Evolutionary conservation across 2,888 invertebrate genomes (phyloP).

Genomic region (Archips crataeganus): DNA sequence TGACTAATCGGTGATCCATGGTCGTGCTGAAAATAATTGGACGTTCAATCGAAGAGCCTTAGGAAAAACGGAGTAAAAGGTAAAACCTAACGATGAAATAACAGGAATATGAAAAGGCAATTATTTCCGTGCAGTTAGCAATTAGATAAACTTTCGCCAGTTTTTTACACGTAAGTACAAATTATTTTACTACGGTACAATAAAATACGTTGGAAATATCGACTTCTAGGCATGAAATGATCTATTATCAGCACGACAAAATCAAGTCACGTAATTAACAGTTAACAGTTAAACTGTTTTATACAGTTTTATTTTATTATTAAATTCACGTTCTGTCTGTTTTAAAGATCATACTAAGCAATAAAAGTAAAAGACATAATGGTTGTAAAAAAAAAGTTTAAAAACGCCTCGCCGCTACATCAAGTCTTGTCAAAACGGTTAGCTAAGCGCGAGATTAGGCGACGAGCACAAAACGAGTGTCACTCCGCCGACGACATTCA

Average conservation of each 20-base stretch:
- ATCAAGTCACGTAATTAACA: not conserved
- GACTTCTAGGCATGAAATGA: no score
- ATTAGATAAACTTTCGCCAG: no score
- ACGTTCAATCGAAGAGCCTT: not conserved
- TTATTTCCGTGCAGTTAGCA: no score
- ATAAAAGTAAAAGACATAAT: slow-evolving; percentile 20
- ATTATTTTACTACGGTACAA: no score
- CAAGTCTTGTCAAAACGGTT: slow-evolving; percentile 84
- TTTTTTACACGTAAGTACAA: no score
- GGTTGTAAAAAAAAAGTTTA: slow-evolving; percentile 43
- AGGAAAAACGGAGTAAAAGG: not conserved
- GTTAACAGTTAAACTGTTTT: no score
- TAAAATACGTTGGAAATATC: not conserved
- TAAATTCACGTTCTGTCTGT: not conserved
- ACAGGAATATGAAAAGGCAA: no score
- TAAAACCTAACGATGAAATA: not conserved
- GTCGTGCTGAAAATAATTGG: not conserved
- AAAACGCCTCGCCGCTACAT: slow-evolving; percentile 68
- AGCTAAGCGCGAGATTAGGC: slow-evolving; percentile 81
- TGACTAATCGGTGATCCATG: not conserved
- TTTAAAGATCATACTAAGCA: not conserved
- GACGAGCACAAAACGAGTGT: slow-evolving; percentile 81
- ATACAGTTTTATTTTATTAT: not conserved
- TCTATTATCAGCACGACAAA: no score
- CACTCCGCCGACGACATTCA: slow-evolving; percentile 54